A percentile compares a stretch with the other conserved stretches of the same genome.
Evolutionary conservation across 2,113 vertebrate species (phyloP).

Genomic region (Oryctolagus cuniculus): DNA sequence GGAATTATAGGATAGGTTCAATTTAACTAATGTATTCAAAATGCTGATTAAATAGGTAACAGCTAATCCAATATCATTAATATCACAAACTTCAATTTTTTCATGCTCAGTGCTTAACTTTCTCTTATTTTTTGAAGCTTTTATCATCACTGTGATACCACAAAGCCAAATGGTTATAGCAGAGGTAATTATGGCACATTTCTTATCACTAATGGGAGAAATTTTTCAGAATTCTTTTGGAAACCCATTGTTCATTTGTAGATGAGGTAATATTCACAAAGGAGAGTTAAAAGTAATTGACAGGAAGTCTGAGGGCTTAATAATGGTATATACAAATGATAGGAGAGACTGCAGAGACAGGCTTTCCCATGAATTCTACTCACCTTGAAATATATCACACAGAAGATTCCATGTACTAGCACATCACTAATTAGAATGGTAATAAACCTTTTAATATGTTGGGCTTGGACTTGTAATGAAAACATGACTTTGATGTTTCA

Average conservation of each 20-base stretch:
- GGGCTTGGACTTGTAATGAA: not conserved
- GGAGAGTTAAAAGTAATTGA: not conserved
- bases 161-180: not conserved
- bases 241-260: not conserved
- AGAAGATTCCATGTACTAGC: not conserved
- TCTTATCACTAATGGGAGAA: slow-evolving; percentile 7
- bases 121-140: not conserved
- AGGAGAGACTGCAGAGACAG: slow-evolving; percentile 3
- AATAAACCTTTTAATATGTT: not conserved
- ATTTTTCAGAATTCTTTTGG: not conserved
- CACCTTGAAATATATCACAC: not conserved
- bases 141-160: not conserved
- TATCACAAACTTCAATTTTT: not conserved
- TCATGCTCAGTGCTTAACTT: not conserved
- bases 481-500: not conserved
- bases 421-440: not conserved
- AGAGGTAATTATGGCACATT: not conserved
- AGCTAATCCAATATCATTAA: not conserved
- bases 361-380: not conserved
- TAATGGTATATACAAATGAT: not conserved
- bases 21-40: not conserved
- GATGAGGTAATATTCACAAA: not conserved
- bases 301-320: not conserved
- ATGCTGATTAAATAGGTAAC: not conserved
- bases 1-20: not conserved